Percentiles rank a stretch among this genome's conserved stretches.
These are phyloP conservation scores for Philopotamus ludificatus DNA, from an alignment of 1,140 invertebrate species.

Conservation along the genomic window DNA sequence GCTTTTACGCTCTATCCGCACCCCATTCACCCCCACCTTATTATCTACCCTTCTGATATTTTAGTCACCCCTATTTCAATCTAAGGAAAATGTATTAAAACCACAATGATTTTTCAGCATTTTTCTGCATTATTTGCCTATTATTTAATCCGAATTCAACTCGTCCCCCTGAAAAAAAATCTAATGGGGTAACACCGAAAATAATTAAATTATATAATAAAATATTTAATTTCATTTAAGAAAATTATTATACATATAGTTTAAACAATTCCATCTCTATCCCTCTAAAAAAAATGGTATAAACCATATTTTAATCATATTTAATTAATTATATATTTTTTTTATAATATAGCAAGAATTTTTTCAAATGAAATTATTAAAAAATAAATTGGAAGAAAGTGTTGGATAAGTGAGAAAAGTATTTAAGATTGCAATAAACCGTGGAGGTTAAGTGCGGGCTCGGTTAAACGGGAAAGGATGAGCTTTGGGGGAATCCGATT, in stretches of 20 bases:
- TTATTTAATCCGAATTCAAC: constrained; percentile 14
- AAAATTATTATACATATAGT: too few species aligned
- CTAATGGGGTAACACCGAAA: too few species aligned
- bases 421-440: constrained; percentile 6
- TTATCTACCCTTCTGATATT: constrained; percentile 34
- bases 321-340: too few species aligned
- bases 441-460: constrained; percentile 3
- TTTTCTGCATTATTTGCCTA: constrained; percentile 31
- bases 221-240: too few species aligned
- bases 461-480: constrained; percentile 20
- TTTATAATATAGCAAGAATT: too few species aligned
- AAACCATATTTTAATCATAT: too few species aligned
- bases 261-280: too few species aligned
- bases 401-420: neutral
- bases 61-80: constrained; percentile 41
- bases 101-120: constrained; percentile 34
- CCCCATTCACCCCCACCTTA: constrained; percentile 26
- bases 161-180: neutral
- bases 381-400: neutral
- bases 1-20: constrained; percentile 39
- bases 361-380: too few species aligned
- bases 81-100: constrained; percentile 34
- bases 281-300: neutral
- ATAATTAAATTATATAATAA: too few species aligned
- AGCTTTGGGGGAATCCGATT: constrained; percentile 28